Percentiles rank a stretch among this genome's conserved stretches.
These are phyloP conservation scores for Chlorospingus semifuscus DNA, from an alignment of 2,797 vertebrate genomes.

Conservation along the genomic window DNA sequence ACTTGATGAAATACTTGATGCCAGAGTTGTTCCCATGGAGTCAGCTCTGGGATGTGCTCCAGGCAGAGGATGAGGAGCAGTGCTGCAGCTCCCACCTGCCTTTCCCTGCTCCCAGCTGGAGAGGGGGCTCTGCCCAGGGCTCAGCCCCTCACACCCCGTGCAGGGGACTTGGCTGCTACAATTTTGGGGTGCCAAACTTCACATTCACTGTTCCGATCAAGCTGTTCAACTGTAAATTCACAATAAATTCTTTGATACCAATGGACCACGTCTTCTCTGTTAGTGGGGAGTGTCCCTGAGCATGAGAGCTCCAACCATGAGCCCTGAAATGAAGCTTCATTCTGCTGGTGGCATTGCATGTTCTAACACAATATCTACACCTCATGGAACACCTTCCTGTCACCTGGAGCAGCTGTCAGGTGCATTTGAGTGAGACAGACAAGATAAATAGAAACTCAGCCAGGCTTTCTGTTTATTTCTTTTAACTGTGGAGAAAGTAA, in stretches of 20 bases:
- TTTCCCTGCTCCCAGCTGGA: not conserved
- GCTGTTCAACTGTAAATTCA: not conserved
- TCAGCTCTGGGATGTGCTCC: not conserved
- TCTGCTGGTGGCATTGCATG: not conserved
- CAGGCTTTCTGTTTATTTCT: constrained; percentile 9
- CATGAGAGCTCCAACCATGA: accelerated
- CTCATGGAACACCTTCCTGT: accelerated
- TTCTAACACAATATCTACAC: accelerated
- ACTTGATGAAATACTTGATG: not conserved
- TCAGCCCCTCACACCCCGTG: not conserved
- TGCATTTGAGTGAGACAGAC: not conserved
- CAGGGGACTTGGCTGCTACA: not conserved
- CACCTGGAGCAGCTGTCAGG: not conserved
- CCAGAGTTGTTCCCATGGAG: not conserved
- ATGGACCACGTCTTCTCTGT: accelerated
- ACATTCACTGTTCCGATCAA: not conserved
- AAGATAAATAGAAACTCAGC: not conserved
- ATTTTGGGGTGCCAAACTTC: not conserved
- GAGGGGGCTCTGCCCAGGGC: accelerated
- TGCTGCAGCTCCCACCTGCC: not conserved
- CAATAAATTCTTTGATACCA: not conserved
- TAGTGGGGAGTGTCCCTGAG: not conserved
- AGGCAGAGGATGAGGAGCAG: not conserved
- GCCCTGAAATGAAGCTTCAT: not conserved
- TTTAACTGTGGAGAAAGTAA: not conserved